Evolutionary conservation across 2,888 invertebrate species (phyloP), one percentile per base, ranked within the genome.

Genomic region (Mimas tiliae): DNA sequence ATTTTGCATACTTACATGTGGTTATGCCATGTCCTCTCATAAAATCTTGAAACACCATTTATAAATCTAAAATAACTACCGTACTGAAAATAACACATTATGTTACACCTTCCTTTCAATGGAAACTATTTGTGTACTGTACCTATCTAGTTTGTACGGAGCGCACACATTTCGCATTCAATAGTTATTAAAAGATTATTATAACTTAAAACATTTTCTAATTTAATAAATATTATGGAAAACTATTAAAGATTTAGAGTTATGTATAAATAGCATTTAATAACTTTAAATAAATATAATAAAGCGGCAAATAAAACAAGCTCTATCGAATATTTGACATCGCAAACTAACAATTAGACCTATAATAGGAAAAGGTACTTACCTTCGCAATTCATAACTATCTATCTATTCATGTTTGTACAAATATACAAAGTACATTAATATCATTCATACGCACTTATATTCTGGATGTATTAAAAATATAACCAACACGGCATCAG

Each of bases 251-350:
- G n/a, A 19, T 27, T 63, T 48, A 16, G n/a, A 34, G 16, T 50
- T 63, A 16, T 48, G 14, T 19, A 64, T 64, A 45, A 64, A 34
- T 64, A 50, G 51, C 64, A 50, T 69, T 67, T 67, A 70, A 27
- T 27, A 27, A 71, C 76, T 67, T 71, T 65, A 81, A 87, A 82
- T 72, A 68, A 78, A 81, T 82, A 78, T 73, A 77, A 85, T 73
- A 70, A 90, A 89, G 91, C 91, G 66, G 91, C 91, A 92, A 90
- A 84, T 79, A 75, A 90, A 86, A 79, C 65, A 89, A 90, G 91
- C 91, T 64, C 79, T 82, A 83, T 78, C 70, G 68, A 74, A 76
- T 73, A 70, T 78, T 74, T 75, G 76, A 82, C 82, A 84, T 81
- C 69, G 83, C 82, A 74, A 81, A 69, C 83, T 85, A 86, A 79